Evolutionary conservation across 1,140 invertebrate species (phyloP).

Genomic region (Sitobion miscanthi): DNA sequence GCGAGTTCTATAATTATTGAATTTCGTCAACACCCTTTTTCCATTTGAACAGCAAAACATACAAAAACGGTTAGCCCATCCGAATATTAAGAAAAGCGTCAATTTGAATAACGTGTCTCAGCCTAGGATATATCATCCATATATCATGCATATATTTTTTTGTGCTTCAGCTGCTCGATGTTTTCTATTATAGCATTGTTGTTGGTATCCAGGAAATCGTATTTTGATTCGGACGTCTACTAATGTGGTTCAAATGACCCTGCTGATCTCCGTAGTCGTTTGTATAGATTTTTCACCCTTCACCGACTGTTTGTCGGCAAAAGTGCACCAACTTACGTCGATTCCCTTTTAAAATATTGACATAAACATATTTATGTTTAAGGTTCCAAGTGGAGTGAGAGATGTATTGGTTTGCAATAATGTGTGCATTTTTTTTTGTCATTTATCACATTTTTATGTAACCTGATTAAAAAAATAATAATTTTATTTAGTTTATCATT

Average conservation of each 20-base stretch:
- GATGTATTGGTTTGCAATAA: not conserved
- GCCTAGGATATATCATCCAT: not conserved
- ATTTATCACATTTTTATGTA: not conserved
- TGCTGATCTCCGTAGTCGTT: conserved; percentile 52
- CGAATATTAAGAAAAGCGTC: conserved; percentile 33
- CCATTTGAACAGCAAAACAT: not conserved
- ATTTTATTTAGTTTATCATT: not conserved
- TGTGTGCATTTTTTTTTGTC: not conserved
- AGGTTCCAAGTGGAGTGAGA: not conserved
- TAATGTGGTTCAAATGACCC: conserved; percentile 55
- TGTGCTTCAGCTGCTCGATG: not conserved
- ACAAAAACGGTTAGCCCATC: not conserved
- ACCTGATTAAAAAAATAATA: no score
- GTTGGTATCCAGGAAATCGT: conserved; percentile 39
- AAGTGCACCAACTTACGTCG: not conserved
- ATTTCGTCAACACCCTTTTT: not conserved
- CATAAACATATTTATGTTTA: not conserved
- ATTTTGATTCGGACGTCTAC: conserved; percentile 56
- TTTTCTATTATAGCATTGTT: conserved; percentile 48
- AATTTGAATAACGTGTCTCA: conserved; percentile 41
- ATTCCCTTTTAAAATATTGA: conserved; percentile 6
- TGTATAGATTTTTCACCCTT: conserved; percentile 37
- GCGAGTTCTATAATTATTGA: not conserved
- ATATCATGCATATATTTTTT: conserved; percentile 15
- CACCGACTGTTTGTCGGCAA: not conserved